phyloP scores from a whole-genome alignment of 2,797 vertebrate genomes.

The Pseudochaenichthys georgianus region DNA sequence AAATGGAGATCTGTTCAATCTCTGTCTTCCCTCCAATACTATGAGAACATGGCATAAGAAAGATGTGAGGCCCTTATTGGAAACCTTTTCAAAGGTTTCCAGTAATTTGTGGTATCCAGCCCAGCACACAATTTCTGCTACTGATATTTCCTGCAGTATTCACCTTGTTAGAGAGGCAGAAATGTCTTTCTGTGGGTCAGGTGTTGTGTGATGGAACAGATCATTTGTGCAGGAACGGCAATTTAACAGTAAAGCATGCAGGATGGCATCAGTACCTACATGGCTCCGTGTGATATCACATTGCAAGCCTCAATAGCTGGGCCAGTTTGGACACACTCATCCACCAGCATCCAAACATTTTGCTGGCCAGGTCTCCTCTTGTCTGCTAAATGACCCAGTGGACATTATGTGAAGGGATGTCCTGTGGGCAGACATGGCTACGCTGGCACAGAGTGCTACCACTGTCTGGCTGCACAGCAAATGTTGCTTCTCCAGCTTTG shows the following conservation, averaged over 20 bases:
- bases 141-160: conserved; percentile 22
- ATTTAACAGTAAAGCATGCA: conserved; percentile 57
- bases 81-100: conserved; percentile 4
- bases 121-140: conserved; percentile 7
- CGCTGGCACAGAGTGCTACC: conserved; percentile 31
- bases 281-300: conserved; percentile 29
- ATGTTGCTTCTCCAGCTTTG: conserved; percentile 47
- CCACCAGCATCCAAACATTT: conserved; percentile 33
- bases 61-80: neutral
- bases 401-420: conserved; percentile 58
- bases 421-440: conserved; percentile 53
- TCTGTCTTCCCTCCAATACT: neutral
- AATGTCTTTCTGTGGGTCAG: conserved; percentile 17
- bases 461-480: conserved; percentile 42
- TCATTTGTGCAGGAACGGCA: conserved; percentile 27
- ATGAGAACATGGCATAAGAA: neutral
- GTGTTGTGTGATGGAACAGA: conserved; percentile 36
- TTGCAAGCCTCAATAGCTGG: conserved; percentile 23
- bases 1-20: neutral
- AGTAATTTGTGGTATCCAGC: conserved; percentile 1
- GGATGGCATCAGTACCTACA: conserved; percentile 34
- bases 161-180: conserved; percentile 1
- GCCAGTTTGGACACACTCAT: conserved; percentile 43
- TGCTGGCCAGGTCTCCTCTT: conserved; percentile 24
- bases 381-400: conserved; percentile 56